These are phyloP conservation scores for Leptatherina wallacei DNA, from an alignment of 2,797 vertebrate genomes.

Conservation along the genomic window DNA sequence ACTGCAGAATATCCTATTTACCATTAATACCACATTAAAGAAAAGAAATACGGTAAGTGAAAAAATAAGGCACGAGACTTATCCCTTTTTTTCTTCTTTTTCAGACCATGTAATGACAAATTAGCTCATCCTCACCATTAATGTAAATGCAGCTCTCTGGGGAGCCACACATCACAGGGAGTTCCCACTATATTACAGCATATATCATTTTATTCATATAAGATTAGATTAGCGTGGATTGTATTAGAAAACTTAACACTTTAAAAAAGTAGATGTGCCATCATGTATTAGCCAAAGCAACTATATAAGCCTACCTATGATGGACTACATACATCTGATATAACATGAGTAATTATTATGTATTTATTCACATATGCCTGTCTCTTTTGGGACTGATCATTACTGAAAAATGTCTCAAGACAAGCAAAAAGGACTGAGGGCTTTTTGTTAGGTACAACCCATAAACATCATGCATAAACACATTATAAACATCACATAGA, in stretches of 20 bases:
- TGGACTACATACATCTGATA: slow-evolving; percentile 4
- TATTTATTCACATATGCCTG: neutral
- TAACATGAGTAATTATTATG: neutral
- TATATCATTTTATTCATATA: slow-evolving; percentile 45
- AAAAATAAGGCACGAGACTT: neutral
- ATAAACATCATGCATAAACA: slow-evolving; percentile 18
- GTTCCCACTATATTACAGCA: slow-evolving; percentile 6
- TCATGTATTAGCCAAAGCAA: neutral
- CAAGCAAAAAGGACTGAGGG: slow-evolving; percentile 34
- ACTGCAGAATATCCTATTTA: neutral
- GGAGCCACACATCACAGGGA: slow-evolving; percentile 38
- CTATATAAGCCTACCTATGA: slow-evolving; percentile 3
- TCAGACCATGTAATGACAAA: neutral
- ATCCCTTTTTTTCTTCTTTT: too few species aligned
- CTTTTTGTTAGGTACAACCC: slow-evolving; percentile 15
- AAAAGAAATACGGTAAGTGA: neutral
- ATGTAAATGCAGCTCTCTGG: slow-evolving; percentile 14
- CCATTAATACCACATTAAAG: neutral
- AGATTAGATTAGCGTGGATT: slow-evolving; percentile 36
- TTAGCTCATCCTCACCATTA: neutral
- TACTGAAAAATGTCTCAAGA: slow-evolving; percentile 14
- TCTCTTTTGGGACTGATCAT: slow-evolving; percentile 19
- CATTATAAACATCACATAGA: slow-evolving; percentile 1
- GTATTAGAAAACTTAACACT: slow-evolving; percentile 49
- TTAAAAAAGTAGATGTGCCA: too few species aligned